These are phyloP conservation scores for Cliona cf. orientalis DNA, from an alignment of 37 sponge, comb jelly and placozoan species.

Conservation along the genomic window DNA sequence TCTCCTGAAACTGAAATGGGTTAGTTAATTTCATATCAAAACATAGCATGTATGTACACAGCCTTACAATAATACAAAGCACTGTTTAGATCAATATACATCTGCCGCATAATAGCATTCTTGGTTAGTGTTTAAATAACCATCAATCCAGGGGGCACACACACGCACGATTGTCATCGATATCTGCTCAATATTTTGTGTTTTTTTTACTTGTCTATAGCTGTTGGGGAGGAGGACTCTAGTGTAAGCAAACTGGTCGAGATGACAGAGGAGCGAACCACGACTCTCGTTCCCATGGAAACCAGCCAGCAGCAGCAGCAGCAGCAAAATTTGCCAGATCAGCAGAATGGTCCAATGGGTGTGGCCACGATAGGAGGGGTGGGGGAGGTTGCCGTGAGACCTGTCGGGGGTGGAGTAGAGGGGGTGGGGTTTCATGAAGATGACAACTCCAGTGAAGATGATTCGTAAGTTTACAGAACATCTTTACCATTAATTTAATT, in stretches of 20 bases:
- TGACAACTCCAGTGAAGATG: slow-evolving; percentile 21
- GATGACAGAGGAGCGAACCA: slow-evolving; percentile 13
- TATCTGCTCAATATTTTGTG: background rate
- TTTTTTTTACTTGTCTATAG: background rate
- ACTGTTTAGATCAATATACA: too few relatives aligned
- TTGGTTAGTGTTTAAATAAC: background rate
- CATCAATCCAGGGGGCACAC: background rate
- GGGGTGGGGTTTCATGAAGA: too few relatives aligned
- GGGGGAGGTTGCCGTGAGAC: background rate
- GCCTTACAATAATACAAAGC: too few relatives aligned
- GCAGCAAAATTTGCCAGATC: background rate
- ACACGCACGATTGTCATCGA: too few relatives aligned
- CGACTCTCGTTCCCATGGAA: slow-evolving; percentile 31
- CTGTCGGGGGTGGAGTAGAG: background rate
- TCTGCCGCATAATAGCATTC: background rate
- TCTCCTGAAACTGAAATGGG: slow-evolving; percentile 46
- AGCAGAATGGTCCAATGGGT: background rate
- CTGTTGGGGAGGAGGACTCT: slow-evolving; percentile 39
- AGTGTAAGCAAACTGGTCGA: slow-evolving; percentile 11
- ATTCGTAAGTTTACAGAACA: slow-evolving; percentile 4
- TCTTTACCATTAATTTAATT: background rate
- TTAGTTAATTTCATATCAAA: slow-evolving; percentile 3
- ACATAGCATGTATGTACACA: too few relatives aligned
- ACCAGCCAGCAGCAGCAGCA: background rate
- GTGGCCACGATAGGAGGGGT: background rate